Percentiles rank a stretch among this genome's conserved stretches.
phyloP scores from a whole-genome alignment of 2,888 invertebrate genomes.

The Yponomeuta malinellus region DNA sequence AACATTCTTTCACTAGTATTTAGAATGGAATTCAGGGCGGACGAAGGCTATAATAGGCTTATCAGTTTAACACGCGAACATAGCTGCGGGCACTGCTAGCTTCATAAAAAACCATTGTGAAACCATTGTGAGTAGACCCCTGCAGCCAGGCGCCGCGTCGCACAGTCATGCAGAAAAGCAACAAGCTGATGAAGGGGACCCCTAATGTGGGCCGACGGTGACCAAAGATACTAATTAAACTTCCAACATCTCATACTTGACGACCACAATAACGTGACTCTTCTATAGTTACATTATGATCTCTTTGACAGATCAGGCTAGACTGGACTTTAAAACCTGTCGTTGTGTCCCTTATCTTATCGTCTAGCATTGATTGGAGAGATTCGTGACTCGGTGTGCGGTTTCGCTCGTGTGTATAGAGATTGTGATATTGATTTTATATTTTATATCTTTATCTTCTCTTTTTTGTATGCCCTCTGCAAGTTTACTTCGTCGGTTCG shows the following conservation, averaged over 20 bases:
- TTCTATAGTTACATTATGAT: not conserved
- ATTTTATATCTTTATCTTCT: constrained; percentile 19
- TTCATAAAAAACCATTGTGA: too few relatives aligned
- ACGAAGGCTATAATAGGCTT: too few relatives aligned
- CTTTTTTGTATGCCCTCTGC: not conserved
- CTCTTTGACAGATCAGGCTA: not conserved
- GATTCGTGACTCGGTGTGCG: constrained; percentile 67
- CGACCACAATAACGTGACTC: constrained; percentile 3
- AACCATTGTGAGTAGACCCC: not conserved
- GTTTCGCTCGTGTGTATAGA: constrained; percentile 44
- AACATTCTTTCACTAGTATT: too few relatives aligned
- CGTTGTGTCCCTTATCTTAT: constrained; percentile 60
- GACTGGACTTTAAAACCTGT: constrained; percentile 23
- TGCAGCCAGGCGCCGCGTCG: constrained; percentile 52
- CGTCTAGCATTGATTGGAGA: constrained; percentile 59
- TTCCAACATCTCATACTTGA: constrained; percentile 31
- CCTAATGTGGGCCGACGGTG: constrained; percentile 69
- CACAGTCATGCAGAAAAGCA: constrained; percentile 60
- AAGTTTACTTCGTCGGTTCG: not conserved
- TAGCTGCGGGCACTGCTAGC: too few relatives aligned
- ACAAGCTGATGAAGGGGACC: constrained; percentile 67
- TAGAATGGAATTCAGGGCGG: too few relatives aligned
- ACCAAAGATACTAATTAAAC: constrained; percentile 70
- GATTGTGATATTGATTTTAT: constrained; percentile 30
- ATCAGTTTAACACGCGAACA: too few relatives aligned